These are phyloP conservation scores for Myotis myotis DNA, from an alignment of 2,797 vertebrate genomes.

Conservation along the genomic window DNA sequence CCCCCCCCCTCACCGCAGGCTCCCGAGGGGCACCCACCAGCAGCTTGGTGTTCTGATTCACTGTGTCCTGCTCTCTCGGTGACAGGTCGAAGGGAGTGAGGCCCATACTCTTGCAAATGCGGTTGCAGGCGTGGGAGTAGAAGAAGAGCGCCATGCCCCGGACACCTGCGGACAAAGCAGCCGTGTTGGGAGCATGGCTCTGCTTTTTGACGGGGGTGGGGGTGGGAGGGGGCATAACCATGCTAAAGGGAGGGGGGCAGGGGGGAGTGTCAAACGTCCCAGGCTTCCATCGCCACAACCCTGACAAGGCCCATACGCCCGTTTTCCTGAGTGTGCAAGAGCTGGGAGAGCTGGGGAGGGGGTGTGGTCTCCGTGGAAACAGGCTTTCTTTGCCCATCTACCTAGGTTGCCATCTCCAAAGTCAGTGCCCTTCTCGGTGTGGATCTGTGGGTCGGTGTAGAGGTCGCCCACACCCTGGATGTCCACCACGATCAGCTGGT, in stretches of 20 bases:
- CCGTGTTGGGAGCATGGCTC: background rate
- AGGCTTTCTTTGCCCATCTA: slow-evolving; percentile 73
- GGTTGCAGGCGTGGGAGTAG: slow-evolving; percentile 97
- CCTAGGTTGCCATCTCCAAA: slow-evolving; percentile 98
- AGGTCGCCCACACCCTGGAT: slow-evolving; percentile 99
- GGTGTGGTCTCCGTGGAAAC: background rate
- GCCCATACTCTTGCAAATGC: slow-evolving; percentile 96
- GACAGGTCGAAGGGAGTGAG: slow-evolving; percentile 94
- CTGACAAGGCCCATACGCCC: background rate
- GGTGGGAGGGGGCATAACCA: background rate
- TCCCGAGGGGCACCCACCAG: slow-evolving; percentile 87
- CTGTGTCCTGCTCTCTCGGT: slow-evolving; percentile 87
- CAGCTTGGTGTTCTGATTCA: slow-evolving; percentile 92
- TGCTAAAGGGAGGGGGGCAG: background rate
- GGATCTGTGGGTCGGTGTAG: slow-evolving; percentile 99
- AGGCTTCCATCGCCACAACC: background rate
- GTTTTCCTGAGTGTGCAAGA: background rate
- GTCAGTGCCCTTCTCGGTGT: slow-evolving; percentile 94
- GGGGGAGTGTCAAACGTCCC: background rate
- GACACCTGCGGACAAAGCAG: slow-evolving; percentile 86
- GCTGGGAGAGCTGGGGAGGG: background rate
- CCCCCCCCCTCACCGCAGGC: background rate
- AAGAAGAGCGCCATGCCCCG: slow-evolving; percentile 99
- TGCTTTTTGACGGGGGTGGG: background rate
- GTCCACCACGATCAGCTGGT: slow-evolving; percentile 98